Percentiles rank a stretch among this genome's conserved stretches.
These are phyloP conservation scores for Phycodurus eques DNA, from an alignment of 2,113 vertebrate genomes.

Conservation along the genomic window DNA sequence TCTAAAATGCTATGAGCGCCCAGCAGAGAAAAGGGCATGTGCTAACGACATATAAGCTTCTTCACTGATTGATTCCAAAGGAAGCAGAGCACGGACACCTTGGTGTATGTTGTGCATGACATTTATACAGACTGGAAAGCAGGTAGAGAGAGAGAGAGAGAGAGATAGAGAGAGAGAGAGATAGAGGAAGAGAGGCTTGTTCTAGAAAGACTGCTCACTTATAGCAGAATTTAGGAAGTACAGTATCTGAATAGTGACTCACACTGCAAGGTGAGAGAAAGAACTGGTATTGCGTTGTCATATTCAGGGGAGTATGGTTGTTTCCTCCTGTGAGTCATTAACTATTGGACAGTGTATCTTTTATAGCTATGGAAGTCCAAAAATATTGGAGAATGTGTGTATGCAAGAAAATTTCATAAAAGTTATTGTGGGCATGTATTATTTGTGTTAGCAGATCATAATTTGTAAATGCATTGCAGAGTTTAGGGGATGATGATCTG, in stretches of 20 bases:
- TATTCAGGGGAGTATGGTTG: conserved; percentile 6
- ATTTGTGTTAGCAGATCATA: neutral
- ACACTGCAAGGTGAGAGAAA: conserved; percentile 38
- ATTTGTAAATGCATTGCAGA: neutral
- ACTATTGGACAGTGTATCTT: neutral
- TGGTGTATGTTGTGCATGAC: conserved; percentile 53
- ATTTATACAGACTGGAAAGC: conserved; percentile 56
- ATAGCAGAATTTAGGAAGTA: conserved; percentile 48
- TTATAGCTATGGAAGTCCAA: conserved; percentile 7
- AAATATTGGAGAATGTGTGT: neutral
- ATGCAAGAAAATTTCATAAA: neutral
- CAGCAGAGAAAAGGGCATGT: conserved; percentile 42
- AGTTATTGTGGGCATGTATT: neutral
- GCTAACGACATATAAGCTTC: conserved; percentile 31
- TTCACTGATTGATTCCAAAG: conserved; percentile 35
- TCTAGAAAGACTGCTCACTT: conserved; percentile 56
- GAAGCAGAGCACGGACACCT: conserved; percentile 51
- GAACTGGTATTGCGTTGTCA: conserved; percentile 24
- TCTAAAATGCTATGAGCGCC: conserved; percentile 38
- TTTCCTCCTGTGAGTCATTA: neutral
- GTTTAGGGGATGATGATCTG: neutral
- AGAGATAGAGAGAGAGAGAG: neutral
- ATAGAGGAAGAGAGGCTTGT: conserved; percentile 32
- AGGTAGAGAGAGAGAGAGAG: conserved; percentile 28
- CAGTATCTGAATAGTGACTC: conserved; percentile 66